These are phyloP conservation scores for Tinea semifulvella DNA, from an alignment of 2,888 invertebrate genomes.

Conservation along the genomic window DNA sequence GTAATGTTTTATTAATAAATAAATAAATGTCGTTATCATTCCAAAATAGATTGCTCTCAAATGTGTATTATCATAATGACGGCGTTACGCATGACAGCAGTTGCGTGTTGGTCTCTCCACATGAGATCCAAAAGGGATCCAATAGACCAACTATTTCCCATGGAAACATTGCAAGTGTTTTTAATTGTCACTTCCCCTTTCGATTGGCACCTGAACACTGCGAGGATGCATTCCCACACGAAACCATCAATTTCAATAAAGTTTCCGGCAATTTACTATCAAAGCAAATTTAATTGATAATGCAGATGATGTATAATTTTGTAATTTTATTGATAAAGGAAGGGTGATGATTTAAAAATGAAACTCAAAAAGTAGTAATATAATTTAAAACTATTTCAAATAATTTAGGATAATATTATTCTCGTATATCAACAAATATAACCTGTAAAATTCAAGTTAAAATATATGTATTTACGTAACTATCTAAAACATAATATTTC, in stretches of 20 bases:
- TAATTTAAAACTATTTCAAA: no score
- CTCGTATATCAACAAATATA: no score
- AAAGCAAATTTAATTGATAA: not conserved
- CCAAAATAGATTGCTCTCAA: no score
- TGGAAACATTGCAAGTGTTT: slow-evolving; percentile 45
- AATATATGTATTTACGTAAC: no score
- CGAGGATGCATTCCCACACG: slow-evolving; percentile 33
- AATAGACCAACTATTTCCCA: slow-evolving; percentile 31
- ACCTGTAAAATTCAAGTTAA: no score
- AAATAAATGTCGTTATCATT: no score
- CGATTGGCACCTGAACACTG: slow-evolving; percentile 18
- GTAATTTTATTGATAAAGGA: not conserved
- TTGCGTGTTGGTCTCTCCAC: slow-evolving; percentile 7
- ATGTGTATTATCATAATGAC: not conserved
- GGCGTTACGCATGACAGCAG: slow-evolving; percentile 2
- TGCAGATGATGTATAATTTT: not conserved
- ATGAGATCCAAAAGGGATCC: not conserved
- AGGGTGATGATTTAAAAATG: not conserved
- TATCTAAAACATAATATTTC: no score
- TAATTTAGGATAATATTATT: no score
- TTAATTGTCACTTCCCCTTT: slow-evolving; percentile 21
- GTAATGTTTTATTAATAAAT: no score
- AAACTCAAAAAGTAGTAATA: no score
- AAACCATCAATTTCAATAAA: slow-evolving; percentile 14
- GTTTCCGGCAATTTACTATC: not conserved